A percentile compares a stretch with the other conserved stretches of the same genome.
Evolutionary conservation across 2,797 vertebrate genomes (phyloP).

Genomic region (Pangasius sanitwongsei): DNA sequence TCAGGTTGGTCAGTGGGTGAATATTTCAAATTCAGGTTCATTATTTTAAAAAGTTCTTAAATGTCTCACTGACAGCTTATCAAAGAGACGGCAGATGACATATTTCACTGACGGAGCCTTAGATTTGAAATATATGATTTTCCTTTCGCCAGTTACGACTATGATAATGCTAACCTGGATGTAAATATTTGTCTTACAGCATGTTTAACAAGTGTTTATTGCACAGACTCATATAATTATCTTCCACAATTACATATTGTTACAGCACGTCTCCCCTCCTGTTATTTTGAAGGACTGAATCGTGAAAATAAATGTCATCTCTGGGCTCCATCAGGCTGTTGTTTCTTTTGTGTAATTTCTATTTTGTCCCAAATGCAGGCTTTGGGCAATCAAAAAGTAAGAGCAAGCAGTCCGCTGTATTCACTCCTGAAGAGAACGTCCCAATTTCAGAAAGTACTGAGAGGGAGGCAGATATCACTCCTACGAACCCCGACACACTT

Average conservation of each 20-base stretch:
- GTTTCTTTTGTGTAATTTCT: not conserved
- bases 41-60: not conserved
- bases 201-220: not conserved
- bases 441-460: slow-evolving; percentile 52
- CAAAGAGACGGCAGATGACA: not conserved
- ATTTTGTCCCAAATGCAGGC: slow-evolving; percentile 57
- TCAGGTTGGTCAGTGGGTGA: slow-evolving; percentile 65
- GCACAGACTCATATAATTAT: not conserved
- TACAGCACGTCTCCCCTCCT: not conserved
- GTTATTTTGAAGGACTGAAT: not conserved
- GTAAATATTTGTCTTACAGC: not conserved
- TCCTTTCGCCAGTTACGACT: not conserved
- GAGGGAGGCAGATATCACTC: slow-evolving; percentile 32
- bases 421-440: slow-evolving; percentile 7
- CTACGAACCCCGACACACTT: slow-evolving; percentile 22
- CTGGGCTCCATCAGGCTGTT: no score
- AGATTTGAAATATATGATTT: not conserved
- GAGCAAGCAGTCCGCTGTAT: slow-evolving; percentile 53
- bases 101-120: not conserved
- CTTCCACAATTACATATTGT: not conserved
- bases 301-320: not conserved
- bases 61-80: not conserved
- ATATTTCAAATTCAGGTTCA: slow-evolving; percentile 3
- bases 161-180: not conserved
- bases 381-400: slow-evolving; percentile 63